Percentiles rank a stretch among this genome's conserved stretches.
phyloP scores from a whole-genome alignment of 2,797 vertebrate genomes.

The Phataginus tetradactyla region DNA sequence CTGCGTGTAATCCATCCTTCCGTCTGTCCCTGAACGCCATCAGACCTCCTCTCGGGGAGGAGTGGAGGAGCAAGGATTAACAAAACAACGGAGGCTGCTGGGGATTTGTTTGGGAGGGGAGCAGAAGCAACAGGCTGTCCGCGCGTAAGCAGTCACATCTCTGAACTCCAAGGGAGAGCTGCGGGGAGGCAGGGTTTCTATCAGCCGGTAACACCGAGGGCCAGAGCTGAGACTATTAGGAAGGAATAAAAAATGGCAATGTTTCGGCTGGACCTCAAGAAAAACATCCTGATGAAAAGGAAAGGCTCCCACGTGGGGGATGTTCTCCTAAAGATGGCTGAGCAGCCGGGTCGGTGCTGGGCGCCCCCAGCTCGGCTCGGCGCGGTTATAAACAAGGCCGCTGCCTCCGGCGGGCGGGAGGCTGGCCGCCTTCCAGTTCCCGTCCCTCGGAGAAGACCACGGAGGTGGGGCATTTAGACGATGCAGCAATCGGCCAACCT shows the following conservation, averaged over 20 bases:
- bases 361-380: slow-evolving; percentile 6
- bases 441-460: neutral
- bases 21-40: slow-evolving; percentile 63
- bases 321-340: slow-evolving; percentile 77
- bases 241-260: slow-evolving; percentile 77
- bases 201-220: slow-evolving; percentile 62
- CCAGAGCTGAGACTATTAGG: slow-evolving; percentile 73
- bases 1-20: slow-evolving; percentile 54
- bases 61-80: neutral
- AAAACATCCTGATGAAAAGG: slow-evolving; percentile 82
- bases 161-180: slow-evolving; percentile 51
- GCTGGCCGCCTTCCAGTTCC: slow-evolving; percentile 43
- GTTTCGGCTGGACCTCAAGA: slow-evolving; percentile 80
- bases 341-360: slow-evolving; percentile 63
- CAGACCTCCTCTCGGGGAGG: slow-evolving; percentile 40
- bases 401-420: neutral
- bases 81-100: slow-evolving; percentile 41
- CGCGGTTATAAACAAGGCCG: neutral
- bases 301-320: slow-evolving; percentile 73
- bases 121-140: slow-evolving; percentile 42
- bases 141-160: slow-evolving; percentile 67
- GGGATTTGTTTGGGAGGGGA: slow-evolving; percentile 27
- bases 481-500: neutral
- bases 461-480: neutral
- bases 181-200: slow-evolving; percentile 45